Evolutionary conservation across 2,797 vertebrate genomes (phyloP).

Genomic region (Merluccius polli): DNA sequence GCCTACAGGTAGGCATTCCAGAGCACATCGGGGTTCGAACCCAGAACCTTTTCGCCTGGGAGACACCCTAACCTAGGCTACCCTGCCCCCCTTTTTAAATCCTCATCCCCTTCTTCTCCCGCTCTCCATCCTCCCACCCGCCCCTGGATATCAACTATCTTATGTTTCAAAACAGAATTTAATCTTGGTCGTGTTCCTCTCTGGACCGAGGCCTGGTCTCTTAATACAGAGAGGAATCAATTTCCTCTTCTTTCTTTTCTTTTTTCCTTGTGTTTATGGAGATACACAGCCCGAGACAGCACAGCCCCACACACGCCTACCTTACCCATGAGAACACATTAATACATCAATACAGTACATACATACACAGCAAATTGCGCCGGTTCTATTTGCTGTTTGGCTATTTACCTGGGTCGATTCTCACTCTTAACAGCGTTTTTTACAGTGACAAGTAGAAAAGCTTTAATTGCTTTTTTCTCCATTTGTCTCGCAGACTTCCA

Average conservation of each 20-base stretch:
- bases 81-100: background rate
- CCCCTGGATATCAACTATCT: background rate
- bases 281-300: slow-evolving; percentile 22
- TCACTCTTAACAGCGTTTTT: slow-evolving; percentile 28
- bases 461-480: slow-evolving; percentile 26
- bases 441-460: slow-evolving; percentile 30
- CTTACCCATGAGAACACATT: slow-evolving; percentile 23
- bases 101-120: background rate
- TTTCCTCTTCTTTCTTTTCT: background rate
- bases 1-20: background rate
- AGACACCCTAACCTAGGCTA: background rate
- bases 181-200: background rate
- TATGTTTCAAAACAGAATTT: background rate
- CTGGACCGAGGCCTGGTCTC: background rate
- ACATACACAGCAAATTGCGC: background rate
- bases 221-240: background rate
- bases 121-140: background rate
- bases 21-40: background rate
- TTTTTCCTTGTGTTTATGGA: background rate
- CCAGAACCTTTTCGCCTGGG: background rate
- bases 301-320: slow-evolving; percentile 5
- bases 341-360: slow-evolving; percentile 21
- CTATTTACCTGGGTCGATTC: slow-evolving; percentile 35
- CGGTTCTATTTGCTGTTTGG: slow-evolving; percentile 29
- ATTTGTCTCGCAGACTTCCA: slow-evolving; percentile 33